Base-by-base conservation (phyloP, 2,888 invertebrate genomes). In the Idaea straminata region DNA sequence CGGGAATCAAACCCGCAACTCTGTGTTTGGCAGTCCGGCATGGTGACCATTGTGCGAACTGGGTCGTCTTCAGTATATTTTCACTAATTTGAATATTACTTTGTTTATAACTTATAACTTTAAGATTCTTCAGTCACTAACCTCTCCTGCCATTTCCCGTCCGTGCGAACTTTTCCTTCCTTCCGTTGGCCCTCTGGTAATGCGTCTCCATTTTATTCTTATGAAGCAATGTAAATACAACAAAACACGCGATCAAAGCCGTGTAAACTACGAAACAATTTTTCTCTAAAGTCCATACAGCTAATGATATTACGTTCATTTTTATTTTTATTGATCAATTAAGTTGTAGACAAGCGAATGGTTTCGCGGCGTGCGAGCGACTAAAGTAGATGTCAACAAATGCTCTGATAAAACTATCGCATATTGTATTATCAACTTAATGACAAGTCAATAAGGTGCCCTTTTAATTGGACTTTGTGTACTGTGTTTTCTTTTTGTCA, bases 241-340 rank as follows among this genome's bases (percentile, higher is more conserved):
- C 74, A 67, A 92, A 92, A 76, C 84, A 83, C 66, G 86, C 81
- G 58, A 89, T 82, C 62, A 92, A 73, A 1, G 82, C 82, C 5
- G 86, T 85, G 65, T 92, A 92, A 59, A 92, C 88, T 36, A 83
- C 79, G 72, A 86, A 90, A 85, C 91, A 92, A 75, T 92, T 88
- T 59, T 88, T 86, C 73, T 92, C 92, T 71, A 92, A 76, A 7
- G 87, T 85, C 87, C 87, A 91, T 66, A 92, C 84, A 2, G 83
- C 82, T 5, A 87, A 66, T 38, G 92, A 91, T 64, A 92, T 85
- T 36, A 88, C 67, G 72, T 92, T 92, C 92, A 92, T 92, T 72
- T 71, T 86, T 62, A 57, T 66, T 59, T n/a, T 64, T 63, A 72
- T 67, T 72, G 63, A 61, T 67, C 35, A 64, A 47, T 57, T 34